Evolutionary conservation across 2,888 invertebrate genomes (phyloP), one percentile per base, ranked within the genome.

Genomic region (Hedya salicella): DNA sequence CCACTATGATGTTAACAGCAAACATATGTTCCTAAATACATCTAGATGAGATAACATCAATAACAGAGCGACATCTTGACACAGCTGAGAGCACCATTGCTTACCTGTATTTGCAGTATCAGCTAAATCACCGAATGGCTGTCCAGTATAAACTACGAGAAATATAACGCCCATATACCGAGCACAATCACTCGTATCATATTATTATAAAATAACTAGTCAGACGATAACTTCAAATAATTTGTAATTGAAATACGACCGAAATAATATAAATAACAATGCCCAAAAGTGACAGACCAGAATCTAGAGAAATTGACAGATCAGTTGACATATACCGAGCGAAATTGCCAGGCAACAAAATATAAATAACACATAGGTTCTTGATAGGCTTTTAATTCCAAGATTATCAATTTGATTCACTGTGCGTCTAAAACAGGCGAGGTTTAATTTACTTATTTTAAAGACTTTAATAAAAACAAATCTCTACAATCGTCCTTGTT

Each of bases 201-300:
- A 66, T 66, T 66, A 62, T 48, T 54, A 40, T 25, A 21, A 19
- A 61, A 32, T 19, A 32, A 42, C 25, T 46, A 60, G 19, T 21
- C 17, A 14, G 13, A 30, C 6, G 60, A 54, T 48, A 40, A 32
- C 19, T 30, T 44, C 16, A 25, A 44, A 39, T 17, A 57, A 48
- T 53, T 46, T 54, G 54, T 42, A 66, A 54, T 61, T 61, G 44
- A 61, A 32, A 61, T 66, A 66, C 61, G 60, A 66, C 61, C 60
- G 61, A 61, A 66, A 61, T 66, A 60, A 61, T 61, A 66, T 61
- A 66, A 66, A 66, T 66, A 61, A 66, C 61, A 66, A 66, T 61
- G 19, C 54, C 21, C 53, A 14, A 60, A 9, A 63, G 53, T 66
- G 66, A 53, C 66, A 66, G n/a, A n/a, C n/a, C n/a, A n/a, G 48